Conservation (phyloP, 1,140 invertebrate genomes). For the Steinernema khuongi region DNA sequence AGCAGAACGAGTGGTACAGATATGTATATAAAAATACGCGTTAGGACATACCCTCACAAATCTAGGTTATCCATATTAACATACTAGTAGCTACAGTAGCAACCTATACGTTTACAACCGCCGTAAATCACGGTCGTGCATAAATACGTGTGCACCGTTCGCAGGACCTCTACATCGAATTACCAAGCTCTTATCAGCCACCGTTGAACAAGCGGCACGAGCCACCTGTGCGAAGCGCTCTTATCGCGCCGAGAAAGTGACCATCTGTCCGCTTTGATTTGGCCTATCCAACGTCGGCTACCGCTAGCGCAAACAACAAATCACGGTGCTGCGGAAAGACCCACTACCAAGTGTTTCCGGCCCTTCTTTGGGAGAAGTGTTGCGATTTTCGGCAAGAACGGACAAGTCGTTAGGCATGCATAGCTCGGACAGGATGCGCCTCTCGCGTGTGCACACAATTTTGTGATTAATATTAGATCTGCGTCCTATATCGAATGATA, state of each 20-base stretch:
- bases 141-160: too few relatives aligned
- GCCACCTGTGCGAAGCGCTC: too few relatives aligned
- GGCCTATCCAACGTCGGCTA: background rate
- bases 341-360: too few relatives aligned
- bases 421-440: background rate
- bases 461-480: constrained; percentile 15
- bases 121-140: too few relatives aligned
- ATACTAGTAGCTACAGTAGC: too few relatives aligned
- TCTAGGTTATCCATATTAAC: background rate
- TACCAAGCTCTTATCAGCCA: too few relatives aligned
- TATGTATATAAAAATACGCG: too few relatives aligned
- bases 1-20: too few relatives aligned
- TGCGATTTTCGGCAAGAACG: background rate
- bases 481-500: background rate
- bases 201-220: too few relatives aligned
- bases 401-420: background rate
- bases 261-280: background rate
- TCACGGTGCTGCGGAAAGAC: background rate
- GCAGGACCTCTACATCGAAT: too few relatives aligned
- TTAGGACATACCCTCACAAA: background rate
- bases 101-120: too few relatives aligned
- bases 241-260: background rate
- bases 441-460: background rate
- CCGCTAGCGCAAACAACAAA: background rate
- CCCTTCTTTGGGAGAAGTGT: too few relatives aligned